A percentile compares a stretch with the other conserved stretches of the same genome.
These are phyloP conservation scores for Globodera rostochiensis DNA, from an alignment of 1,140 invertebrate genomes.

Conservation along the genomic window DNA sequence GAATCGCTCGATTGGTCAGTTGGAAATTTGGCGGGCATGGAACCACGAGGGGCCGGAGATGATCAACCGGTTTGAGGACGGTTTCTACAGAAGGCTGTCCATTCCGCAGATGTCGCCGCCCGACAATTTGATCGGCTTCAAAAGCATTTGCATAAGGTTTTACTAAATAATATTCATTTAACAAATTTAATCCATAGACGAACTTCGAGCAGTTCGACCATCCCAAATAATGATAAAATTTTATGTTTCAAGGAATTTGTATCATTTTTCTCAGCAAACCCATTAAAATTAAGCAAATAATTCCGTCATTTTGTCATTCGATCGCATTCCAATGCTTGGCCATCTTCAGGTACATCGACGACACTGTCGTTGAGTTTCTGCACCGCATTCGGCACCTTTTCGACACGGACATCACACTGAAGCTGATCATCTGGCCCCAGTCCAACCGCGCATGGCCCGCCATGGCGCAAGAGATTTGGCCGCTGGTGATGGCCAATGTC, in stretches of 20 bases:
- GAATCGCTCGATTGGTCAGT: not conserved
- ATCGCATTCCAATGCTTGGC: not conserved
- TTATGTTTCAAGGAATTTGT: too few relatives aligned
- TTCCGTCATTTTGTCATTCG: not conserved
- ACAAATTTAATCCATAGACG: too few relatives aligned
- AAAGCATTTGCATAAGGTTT: constrained; percentile 3
- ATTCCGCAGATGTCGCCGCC: not conserved
- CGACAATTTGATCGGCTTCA: not conserved
- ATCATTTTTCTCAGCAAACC: too few relatives aligned
- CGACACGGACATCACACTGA: not conserved
- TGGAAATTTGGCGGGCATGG: not conserved
- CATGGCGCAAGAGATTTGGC: not conserved
- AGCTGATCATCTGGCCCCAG: not conserved
- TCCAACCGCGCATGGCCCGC: not conserved
- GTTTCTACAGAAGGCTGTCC: not conserved
- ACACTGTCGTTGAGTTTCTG: not conserved
- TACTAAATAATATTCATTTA: not conserved
- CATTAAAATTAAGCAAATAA: too few relatives aligned
- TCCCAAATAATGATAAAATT: too few relatives aligned
- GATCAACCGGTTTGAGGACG: not conserved
- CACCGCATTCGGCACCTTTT: not conserved
- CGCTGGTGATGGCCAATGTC: not conserved
- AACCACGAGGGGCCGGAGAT: not conserved
- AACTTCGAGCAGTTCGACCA: too few relatives aligned
- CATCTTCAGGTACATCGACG: not conserved